Evolutionary conservation across 2,888 invertebrate genomes (phyloP).

Genomic region (Cerastis leucographa): DNA sequence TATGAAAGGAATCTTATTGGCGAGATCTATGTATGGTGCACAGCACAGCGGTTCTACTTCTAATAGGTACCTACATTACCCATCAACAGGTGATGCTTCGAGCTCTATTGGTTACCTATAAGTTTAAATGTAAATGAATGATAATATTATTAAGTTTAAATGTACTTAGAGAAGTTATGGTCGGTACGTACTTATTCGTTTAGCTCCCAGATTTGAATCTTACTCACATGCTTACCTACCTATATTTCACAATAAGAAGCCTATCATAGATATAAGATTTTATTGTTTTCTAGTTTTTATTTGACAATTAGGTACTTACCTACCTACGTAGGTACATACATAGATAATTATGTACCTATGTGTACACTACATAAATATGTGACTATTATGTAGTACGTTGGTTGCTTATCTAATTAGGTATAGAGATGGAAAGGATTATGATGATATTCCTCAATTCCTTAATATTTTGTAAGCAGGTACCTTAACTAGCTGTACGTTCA

Average conservation of each 20-base stretch:
- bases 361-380: background rate
- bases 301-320: background rate
- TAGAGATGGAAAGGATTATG: background rate
- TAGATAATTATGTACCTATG: background rate
- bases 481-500: background rate
- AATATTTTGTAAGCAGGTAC: background rate
- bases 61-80: slow-evolving; percentile 19
- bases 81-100: slow-evolving; percentile 43
- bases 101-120: background rate
- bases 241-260: background rate
- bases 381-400: background rate
- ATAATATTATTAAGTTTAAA: too few species aligned
- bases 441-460: background rate
- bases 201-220: background rate
- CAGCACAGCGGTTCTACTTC: slow-evolving; percentile 16
- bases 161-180: background rate
- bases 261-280: background rate
- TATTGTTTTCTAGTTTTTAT: background rate
- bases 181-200: background rate
- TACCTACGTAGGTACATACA: background rate
- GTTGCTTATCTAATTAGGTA: background rate
- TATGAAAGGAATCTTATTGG: slow-evolving; percentile 42
- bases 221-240: background rate
- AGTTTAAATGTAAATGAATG: too few species aligned
- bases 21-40: slow-evolving; percentile 16